phyloP scores from a whole-genome alignment of 2,113 vertebrate genomes.

The rat (Rattus norvegicus) region GRCr8 NC_086028.1:99308501-99309000 shows the following conservation, averaged over 20 bases:
- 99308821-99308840: constrained; percentile 44
- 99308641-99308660: background rate
- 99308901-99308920: constrained; percentile 3
- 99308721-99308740: background rate
- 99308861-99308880: constrained; percentile 55
- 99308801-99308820: background rate
- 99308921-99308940: background rate
- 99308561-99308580: background rate
- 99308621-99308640: background rate
- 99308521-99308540: background rate
- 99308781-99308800: too few species aligned
- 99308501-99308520: background rate
- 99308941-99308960: background rate
- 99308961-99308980: background rate
- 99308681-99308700: background rate
- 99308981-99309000: constrained; percentile 1
- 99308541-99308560: background rate
- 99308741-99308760: background rate
- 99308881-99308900: constrained; percentile 42
- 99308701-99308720: background rate
- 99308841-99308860: constrained; percentile 68
- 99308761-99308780: background rate
- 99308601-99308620: background rate
- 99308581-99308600: background rate
- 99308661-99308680: background rate